These are phyloP conservation scores for Passerina amoena DNA, from an alignment of 2,113 vertebrate species.

Conservation along the genomic window DNA sequence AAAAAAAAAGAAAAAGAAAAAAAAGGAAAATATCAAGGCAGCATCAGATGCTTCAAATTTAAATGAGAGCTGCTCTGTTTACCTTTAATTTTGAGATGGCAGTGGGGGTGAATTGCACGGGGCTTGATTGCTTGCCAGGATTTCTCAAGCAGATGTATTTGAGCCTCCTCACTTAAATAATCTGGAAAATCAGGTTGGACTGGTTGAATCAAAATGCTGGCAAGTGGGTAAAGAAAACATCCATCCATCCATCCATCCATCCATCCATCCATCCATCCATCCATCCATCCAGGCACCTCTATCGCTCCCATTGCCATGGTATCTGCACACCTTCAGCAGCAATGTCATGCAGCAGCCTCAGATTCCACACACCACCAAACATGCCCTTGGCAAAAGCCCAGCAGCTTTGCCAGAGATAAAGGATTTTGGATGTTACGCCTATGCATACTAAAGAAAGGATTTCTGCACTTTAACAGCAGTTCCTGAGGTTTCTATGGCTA, in stretches of 20 bases:
- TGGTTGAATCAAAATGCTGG: constrained; percentile 73
- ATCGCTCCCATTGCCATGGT: not conserved
- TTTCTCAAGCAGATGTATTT: constrained; percentile 72
- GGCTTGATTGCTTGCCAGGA: constrained; percentile 68
- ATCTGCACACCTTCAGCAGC: constrained; percentile 27
- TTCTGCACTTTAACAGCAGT: constrained; percentile 49
- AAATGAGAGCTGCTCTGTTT: constrained; percentile 72
- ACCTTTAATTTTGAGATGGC: constrained; percentile 71
- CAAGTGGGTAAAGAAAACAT: constrained; percentile 63
- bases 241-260: not conserved
- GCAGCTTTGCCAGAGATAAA: constrained; percentile 70
- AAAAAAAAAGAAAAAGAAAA: not conserved
- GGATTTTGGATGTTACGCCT: constrained; percentile 64
- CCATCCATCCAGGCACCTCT: not conserved
- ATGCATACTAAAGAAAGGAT: constrained; percentile 63
- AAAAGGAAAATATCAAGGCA: not conserved
- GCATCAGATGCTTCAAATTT: constrained; percentile 69
- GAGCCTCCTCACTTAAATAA: constrained; percentile 72
- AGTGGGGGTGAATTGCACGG: constrained; percentile 53
- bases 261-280: not conserved
- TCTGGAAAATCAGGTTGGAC: constrained; percentile 79
- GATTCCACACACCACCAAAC: constrained; percentile 64
- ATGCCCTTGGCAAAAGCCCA: constrained; percentile 68
- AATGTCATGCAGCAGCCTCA: constrained; percentile 55
- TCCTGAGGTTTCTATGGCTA: constrained; percentile 38